Base-by-base conservation (phyloP, 1,140 invertebrate species). In the Orchestia grillus region DNA sequence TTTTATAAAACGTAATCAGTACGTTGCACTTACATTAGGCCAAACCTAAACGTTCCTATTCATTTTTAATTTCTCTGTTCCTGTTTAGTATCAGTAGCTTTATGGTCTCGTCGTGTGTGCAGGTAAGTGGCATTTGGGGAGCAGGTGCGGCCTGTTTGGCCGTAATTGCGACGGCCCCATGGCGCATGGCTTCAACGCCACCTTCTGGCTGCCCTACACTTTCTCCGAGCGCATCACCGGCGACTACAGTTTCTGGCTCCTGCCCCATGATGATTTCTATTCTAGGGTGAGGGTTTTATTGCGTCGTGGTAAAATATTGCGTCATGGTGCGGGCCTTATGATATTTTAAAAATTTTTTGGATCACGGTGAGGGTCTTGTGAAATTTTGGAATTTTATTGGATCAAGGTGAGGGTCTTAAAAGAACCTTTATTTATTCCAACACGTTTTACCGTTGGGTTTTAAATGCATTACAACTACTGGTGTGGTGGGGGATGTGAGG, bases 111-210 rank as follows among this genome's bases (percentile, higher is more conserved):
- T 19, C 42, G 3, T 91, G 23, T 87, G 41, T n/a, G 95, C 96
- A 97, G 97, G 97, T 19, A 97, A 97, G 97, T 98, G 98, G 98
- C 98, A 98, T 96, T 96, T 97, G 44, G 98, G 98, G 0, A 96
- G 97, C 95, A 97, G 97, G 92, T 97, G 97, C 96, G 88, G 53
- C 45, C 96, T 44, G 28, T 57, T 96, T 62, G 97, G 97, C 1
- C 97, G 97, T 96, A 96, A 96, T 45, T 97, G 97, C 43, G 97
- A 97, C 95, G 97, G 97, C 96, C 98, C 98, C 15, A 53, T 97
- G 41, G 97, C 97, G 41, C 97, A 98, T 96, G 98, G 98, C 40
- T 98, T 98, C 97, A 97, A 98, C 96, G 97, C 97, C 91, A 98
- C 97, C 96, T 98, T 97, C 96, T 97, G 97, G 16, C 96, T 97